These are phyloP conservation scores for Bubo scandiacus DNA, from an alignment of 2,113 vertebrate genomes.

Conservation along the genomic window DNA sequence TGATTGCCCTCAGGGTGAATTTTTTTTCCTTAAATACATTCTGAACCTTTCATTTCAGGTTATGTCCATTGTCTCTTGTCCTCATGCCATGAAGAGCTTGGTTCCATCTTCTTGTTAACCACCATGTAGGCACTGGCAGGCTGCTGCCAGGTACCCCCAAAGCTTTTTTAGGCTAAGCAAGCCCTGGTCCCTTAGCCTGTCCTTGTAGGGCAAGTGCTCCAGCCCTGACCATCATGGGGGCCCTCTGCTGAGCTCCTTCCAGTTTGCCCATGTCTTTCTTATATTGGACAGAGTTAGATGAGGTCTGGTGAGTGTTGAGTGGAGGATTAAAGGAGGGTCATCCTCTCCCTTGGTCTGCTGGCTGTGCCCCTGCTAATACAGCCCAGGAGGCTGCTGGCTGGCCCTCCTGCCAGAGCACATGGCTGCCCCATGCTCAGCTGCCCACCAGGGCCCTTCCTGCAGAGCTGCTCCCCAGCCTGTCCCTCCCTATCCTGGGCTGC, in stretches of 20 bases:
- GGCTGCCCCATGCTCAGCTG: background rate
- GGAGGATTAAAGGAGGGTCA: background rate
- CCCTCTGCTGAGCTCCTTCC: background rate
- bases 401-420: background rate
- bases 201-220: background rate
- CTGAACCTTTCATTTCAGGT: background rate
- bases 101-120: background rate
- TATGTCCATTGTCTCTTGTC: background rate
- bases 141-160: background rate
- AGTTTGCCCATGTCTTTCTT: background rate
- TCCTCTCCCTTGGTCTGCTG: background rate
- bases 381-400: background rate
- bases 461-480: background rate
- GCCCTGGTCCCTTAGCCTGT: background rate
- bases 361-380: background rate
- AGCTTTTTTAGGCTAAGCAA: background rate
- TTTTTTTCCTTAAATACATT: background rate
- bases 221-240: accelerated
- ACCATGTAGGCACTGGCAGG: background rate
- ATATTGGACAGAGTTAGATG: background rate
- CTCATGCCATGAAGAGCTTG: background rate
- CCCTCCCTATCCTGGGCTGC: background rate
- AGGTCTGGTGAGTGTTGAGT: background rate
- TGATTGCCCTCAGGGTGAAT: background rate
- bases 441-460: background rate